Percentiles rank a stretch among this genome's conserved stretches.
Evolutionary conservation across 2,797 vertebrate genomes (phyloP).

Genomic region (Catharus ustulatus): DNA sequence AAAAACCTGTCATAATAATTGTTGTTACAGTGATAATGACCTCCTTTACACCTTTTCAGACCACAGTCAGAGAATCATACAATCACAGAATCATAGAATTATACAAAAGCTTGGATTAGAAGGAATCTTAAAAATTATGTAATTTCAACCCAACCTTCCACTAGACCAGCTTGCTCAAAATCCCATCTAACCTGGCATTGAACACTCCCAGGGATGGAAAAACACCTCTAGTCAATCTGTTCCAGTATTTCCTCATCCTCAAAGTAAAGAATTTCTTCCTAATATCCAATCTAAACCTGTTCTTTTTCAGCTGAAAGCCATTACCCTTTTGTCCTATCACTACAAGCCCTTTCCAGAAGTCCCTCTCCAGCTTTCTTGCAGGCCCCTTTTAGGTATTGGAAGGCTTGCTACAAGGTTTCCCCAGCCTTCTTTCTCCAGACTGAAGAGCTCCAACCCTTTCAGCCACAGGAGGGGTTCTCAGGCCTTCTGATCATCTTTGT

Average conservation of each 20-base stretch:
- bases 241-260: background rate
- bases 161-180: background rate
- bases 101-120: background rate
- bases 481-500: background rate
- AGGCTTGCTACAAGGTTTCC: background rate
- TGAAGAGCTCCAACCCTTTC: background rate
- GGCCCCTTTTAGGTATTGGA: background rate
- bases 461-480: background rate
- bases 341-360: background rate
- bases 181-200: background rate
- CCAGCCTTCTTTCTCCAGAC: background rate
- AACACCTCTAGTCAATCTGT: background rate
- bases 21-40: background rate
- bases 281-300: background rate
- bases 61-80: background rate
- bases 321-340: background rate
- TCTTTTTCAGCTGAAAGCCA: background rate
- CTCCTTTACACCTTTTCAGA: background rate
- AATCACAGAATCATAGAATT: background rate
- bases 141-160: background rate
- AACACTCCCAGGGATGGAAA: background rate
- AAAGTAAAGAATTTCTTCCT: background rate
- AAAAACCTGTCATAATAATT: no score
- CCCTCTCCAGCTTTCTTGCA: background rate
- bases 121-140: background rate